Conservation (phyloP, 2,797 vertebrate genomes). For the Microhierax caerulescens region DNA sequence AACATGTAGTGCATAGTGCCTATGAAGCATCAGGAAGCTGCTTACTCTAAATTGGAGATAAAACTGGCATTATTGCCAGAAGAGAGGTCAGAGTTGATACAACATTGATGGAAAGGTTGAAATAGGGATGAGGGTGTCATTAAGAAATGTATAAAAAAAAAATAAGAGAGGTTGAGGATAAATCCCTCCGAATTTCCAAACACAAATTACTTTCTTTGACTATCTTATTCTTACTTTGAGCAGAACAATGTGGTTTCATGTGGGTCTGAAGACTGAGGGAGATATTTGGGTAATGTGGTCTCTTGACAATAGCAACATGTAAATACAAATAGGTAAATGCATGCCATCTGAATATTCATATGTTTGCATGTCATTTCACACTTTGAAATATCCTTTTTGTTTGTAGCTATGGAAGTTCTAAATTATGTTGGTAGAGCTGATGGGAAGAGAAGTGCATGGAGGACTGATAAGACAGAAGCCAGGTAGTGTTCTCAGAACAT, state of each 20-base stretch:
- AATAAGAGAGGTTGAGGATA: background rate
- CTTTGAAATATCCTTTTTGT: slow-evolving; percentile 57
- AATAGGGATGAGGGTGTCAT: background rate
- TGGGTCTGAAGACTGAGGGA: background rate
- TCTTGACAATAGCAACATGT: background rate
- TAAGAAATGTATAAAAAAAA: background rate
- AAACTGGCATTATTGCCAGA: background rate
- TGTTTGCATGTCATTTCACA: background rate
- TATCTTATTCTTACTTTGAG: background rate
- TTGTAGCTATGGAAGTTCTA: slow-evolving; percentile 90
- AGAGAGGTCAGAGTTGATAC: background rate
- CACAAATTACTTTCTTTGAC: background rate
- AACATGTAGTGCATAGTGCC: background rate
- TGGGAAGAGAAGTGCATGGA: slow-evolving; percentile 94
- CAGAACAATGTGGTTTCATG: background rate
- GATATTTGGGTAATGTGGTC: background rate
- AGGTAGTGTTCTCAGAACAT: slow-evolving; percentile 69
- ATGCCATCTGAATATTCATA: background rate
- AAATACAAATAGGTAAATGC: background rate
- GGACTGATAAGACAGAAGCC: slow-evolving; percentile 87
- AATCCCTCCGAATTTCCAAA: background rate
- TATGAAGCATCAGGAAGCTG: background rate
- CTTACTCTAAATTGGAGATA: background rate
- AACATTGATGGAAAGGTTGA: background rate
- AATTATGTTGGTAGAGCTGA: slow-evolving; percentile 92